These are phyloP conservation scores for Neolamprologus devosi DNA, from an alignment of 2,113 vertebrate species.

Conservation along the genomic window DNA sequence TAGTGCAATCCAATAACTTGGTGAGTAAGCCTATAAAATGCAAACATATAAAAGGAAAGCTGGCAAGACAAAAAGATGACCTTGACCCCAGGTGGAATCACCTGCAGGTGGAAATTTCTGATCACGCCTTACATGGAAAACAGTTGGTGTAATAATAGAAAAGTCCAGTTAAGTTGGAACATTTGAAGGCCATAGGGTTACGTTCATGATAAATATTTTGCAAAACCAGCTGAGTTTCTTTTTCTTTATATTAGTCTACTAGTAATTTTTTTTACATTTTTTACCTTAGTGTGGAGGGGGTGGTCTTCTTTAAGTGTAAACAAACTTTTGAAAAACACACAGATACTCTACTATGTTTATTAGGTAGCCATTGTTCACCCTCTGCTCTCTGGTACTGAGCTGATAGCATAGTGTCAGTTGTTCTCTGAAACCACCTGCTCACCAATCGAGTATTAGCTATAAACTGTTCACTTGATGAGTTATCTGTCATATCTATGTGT, in stretches of 20 bases:
- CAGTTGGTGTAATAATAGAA: not conserved
- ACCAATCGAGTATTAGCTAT: not conserved
- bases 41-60: not conserved
- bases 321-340: not conserved
- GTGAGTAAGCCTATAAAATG: not conserved
- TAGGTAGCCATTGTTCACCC: not conserved
- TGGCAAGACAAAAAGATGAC: not conserved
- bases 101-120: not conserved
- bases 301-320: not conserved
- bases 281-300: not conserved
- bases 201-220: not conserved
- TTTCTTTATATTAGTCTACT: not conserved
- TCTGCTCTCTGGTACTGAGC: not conserved
- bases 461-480: conserved; percentile 34
- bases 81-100: not conserved
- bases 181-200: not conserved
- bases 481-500: conserved; percentile 12
- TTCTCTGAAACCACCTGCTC: conserved; percentile 13
- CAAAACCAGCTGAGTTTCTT: not conserved
- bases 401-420: not conserved
- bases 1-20: not conserved
- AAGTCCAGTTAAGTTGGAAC: not conserved
- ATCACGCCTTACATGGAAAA: not conserved
- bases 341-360: not conserved
- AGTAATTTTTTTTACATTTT: fast-evolving